Conservation (phyloP, 2,888 invertebrate genomes). For the Argynnis bischoffii region DNA sequence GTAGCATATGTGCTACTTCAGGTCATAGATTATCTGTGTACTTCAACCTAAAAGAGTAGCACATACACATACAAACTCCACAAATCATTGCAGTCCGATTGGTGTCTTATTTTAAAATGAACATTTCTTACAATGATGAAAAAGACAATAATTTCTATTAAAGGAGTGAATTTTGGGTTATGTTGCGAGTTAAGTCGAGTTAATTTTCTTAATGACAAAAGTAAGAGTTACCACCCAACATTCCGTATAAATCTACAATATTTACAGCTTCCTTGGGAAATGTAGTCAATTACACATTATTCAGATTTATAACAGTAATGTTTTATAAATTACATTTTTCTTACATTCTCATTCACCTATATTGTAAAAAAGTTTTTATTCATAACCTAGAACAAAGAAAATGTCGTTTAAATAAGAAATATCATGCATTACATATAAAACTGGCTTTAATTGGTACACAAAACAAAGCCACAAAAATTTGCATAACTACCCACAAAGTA, state of each 20-base stretch:
- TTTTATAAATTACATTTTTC: too few species aligned
- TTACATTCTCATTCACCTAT: too few species aligned
- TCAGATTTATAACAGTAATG: too few species aligned
- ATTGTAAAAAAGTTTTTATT: too few species aligned
- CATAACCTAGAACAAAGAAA: too few species aligned
- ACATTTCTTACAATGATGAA: constrained; percentile 20
- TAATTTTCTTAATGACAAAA: constrained; percentile 61
- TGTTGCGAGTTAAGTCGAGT: constrained; percentile 71
- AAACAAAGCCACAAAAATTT: constrained; percentile 12
- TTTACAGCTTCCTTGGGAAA: constrained; percentile 40
- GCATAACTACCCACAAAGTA: constrained; percentile 8
- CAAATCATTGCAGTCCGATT: too few species aligned
- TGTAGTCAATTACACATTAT: neutral
- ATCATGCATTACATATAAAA: neutral
- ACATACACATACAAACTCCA: too few species aligned
- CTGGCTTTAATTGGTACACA: neutral
- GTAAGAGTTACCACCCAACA: constrained; percentile 53
- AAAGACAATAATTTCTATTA: constrained; percentile 43
- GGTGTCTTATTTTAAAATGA: too few species aligned
- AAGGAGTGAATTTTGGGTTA: constrained; percentile 52
- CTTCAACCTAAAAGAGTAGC: too few species aligned
- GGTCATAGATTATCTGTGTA: too few species aligned
- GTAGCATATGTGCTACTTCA: too few species aligned
- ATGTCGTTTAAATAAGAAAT: neutral
- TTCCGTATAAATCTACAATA: constrained; percentile 74